phyloP scores from a whole-genome alignment of 2,888 invertebrate genomes.

The Diaprepes abbreviatus region DNA sequence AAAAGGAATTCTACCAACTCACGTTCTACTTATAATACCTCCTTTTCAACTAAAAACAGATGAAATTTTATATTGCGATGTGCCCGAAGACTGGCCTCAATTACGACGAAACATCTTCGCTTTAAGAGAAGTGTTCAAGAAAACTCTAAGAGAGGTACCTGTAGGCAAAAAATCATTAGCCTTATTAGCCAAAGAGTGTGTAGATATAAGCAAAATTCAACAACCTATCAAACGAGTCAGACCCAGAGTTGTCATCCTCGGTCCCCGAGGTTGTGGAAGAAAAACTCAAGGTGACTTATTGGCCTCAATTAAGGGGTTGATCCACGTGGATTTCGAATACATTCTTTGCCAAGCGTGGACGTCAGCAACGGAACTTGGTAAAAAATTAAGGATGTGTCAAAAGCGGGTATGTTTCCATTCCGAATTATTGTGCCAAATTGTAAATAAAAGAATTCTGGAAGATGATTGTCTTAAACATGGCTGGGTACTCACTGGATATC shows the following conservation, averaged over 20 bases:
- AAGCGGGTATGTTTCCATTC: slow-evolving; percentile 64
- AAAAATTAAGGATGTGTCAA: slow-evolving; percentile 60
- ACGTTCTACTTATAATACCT: slow-evolving; percentile 69
- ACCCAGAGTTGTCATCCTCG: slow-evolving; percentile 74
- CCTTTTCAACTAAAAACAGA: slow-evolving; percentile 61
- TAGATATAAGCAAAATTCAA: slow-evolving; percentile 62
- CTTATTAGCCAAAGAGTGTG: slow-evolving; percentile 65
- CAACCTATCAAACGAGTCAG: slow-evolving; percentile 68
- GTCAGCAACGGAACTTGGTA: slow-evolving; percentile 62
- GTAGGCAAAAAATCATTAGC: slow-evolving; percentile 30
- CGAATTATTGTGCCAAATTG: slow-evolving; percentile 62
- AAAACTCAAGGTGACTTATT: slow-evolving; percentile 71
- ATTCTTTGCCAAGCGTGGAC: slow-evolving; percentile 70
- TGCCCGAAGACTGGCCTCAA: slow-evolving; percentile 62
- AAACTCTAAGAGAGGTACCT: slow-evolving; percentile 52
- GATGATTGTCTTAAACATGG: slow-evolving; percentile 74
- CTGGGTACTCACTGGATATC: slow-evolving; percentile 76
- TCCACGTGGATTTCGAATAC: slow-evolving; percentile 72
- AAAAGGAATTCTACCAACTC: slow-evolving; percentile 69
- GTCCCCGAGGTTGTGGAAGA: slow-evolving; percentile 73
- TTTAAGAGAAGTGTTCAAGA: slow-evolving; percentile 64
- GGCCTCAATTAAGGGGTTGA: slow-evolving; percentile 70
- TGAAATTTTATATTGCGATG: slow-evolving; percentile 63
- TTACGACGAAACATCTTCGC: slow-evolving; percentile 62
- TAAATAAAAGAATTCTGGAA: slow-evolving; percentile 67